Base-by-base conservation (phyloP, 2,797 vertebrate genomes). In the Bovichtus diacanthus region DNA sequence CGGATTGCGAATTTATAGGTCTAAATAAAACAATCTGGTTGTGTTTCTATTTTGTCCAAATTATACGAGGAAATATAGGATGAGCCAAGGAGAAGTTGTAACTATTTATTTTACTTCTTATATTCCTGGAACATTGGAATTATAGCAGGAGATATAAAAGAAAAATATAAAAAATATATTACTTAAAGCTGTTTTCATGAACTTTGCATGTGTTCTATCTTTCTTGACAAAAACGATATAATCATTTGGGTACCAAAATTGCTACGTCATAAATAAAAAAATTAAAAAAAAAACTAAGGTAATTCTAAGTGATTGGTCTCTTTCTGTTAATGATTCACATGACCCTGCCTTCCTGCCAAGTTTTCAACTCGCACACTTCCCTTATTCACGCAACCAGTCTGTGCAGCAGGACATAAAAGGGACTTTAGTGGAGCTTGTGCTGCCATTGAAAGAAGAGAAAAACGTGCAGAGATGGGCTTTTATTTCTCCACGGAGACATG, bases 401-500 rank as follows among this genome's bases (percentile, higher is more conserved):
- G 38, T n/a, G 0, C 25, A 43, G 68, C 11, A 1, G 27, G 1
- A 21, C 0, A 71, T 84, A 85, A 85, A 87, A 84, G 9, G 0
- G 2, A 2, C 31, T n/a, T 36, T 21, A 66, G 27, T 47, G 13
- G 12, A 41, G 6, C 50, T 21, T 36, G 18, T 9, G 11, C 21
- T 6, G 2, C 61, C 31, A 2, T 2, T 18, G 56, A 58, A 4
- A 13, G 50, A 53, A 19, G 43, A 70, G 67, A 10, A 15, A 44
- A 44, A 39, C 5, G 0, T 18, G 53, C 23, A 73, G 21, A 68
- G 12, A 94, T 94, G 93, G 79, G 4, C 43, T 71, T 88, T 38
- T 77, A 66, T 51, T 81, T 93, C 65, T 94, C 93, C 0, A 18
- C 83, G 7, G 93, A 93, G 81, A 94, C 93, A 3, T 95, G 94